A percentile compares a stretch with the other conserved stretches of the same genome.
phyloP scores from a whole-genome alignment of 2,888 invertebrate species.

The Aphodius sticticus region DNA sequence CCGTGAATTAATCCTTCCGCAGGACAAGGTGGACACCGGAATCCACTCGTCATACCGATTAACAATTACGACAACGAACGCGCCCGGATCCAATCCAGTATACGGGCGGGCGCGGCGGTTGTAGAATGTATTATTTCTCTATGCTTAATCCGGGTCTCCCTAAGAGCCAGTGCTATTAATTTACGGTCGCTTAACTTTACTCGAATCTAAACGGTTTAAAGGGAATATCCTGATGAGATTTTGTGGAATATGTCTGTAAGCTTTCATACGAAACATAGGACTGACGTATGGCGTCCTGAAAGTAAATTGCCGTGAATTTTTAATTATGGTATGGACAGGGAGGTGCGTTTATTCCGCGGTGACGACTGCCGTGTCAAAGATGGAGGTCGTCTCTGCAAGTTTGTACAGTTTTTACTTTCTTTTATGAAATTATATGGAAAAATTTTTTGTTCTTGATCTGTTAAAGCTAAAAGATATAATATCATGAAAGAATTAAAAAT shows the following conservation, averaged over 20 bases:
- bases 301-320: too few species aligned
- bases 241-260: not conserved
- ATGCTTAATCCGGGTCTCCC: not conserved
- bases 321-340: too few species aligned
- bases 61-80: conserved; percentile 18
- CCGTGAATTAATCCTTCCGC: conserved; percentile 25
- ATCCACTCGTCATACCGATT: conserved; percentile 22
- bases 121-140: not conserved
- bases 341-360: too few species aligned
- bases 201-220: not conserved
- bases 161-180: not conserved
- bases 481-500: too few species aligned
- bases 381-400: too few species aligned
- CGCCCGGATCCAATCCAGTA: not conserved
- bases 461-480: too few species aligned
- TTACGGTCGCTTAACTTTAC: not conserved
- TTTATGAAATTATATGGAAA: too few species aligned
- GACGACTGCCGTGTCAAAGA: too few species aligned
- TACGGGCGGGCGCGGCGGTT: not conserved
- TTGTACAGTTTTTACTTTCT: too few species aligned
- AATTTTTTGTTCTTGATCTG: too few species aligned
- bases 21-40: conserved; percentile 26
- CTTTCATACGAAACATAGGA: too few species aligned
- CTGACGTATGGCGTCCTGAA: too few species aligned
- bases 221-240: not conserved